Evolutionary conservation across 2,113 vertebrate species (phyloP).

Genomic region (Riparia riparia): DNA sequence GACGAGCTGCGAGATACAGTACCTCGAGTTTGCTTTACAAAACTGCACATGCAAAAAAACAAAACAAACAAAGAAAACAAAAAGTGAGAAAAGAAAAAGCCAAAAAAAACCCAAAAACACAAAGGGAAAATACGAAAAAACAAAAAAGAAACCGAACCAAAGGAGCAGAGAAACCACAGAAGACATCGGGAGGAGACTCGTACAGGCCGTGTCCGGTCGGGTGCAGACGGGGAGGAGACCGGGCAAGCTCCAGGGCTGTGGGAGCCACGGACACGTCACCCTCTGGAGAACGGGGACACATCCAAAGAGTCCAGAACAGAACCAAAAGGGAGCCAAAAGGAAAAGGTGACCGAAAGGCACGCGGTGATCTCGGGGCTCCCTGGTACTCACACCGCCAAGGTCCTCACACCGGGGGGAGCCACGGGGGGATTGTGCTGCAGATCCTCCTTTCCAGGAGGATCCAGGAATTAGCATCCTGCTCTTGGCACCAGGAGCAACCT

Average conservation of each 20-base stretch:
- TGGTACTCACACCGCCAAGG: not conserved
- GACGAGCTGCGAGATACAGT: conserved; percentile 93
- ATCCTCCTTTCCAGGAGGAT: not conserved
- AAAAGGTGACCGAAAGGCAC: not conserved
- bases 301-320: not conserved
- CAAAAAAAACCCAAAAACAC: conserved; percentile 67
- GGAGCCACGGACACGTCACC: conserved; percentile 3
- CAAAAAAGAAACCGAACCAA: conserved; percentile 39
- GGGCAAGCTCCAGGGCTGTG: not conserved
- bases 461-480: not conserved
- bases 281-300: conserved; percentile 14
- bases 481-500: not conserved
- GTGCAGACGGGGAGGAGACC: conserved; percentile 34
- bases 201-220: not conserved
- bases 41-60: conserved; percentile 95
- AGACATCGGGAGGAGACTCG: conserved; percentile 49
- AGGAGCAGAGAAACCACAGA: conserved; percentile 63
- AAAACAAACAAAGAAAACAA: conserved; percentile 80
- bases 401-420: not conserved
- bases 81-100: conserved; percentile 85
- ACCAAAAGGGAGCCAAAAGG: not conserved
- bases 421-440: not conserved
- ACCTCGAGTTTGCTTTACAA: conserved; percentile 96
- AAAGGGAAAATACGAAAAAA: conserved; percentile 50
- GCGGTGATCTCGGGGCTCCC: not conserved